These are phyloP conservation scores for Cataglyphis cursor DNA, from an alignment of 2,888 invertebrate species.

Conservation along the genomic window DNA sequence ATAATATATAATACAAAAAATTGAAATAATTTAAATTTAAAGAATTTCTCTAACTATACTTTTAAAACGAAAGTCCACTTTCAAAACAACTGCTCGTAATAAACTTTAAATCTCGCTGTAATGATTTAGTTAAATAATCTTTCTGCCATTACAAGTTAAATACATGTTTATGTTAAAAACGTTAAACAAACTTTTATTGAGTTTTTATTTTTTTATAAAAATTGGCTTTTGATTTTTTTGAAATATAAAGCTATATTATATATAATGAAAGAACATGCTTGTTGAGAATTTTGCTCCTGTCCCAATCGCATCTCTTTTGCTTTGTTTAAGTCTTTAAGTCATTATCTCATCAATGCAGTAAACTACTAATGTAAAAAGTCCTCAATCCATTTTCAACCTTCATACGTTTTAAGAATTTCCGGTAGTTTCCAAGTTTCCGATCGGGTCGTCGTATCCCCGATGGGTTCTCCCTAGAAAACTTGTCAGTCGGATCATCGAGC, in stretches of 20 bases:
- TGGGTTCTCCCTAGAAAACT: conserved; percentile 51
- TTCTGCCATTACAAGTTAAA: neutral
- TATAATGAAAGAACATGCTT: neutral
- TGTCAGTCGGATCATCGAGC: conserved; percentile 51
- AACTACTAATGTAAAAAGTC: conserved; percentile 28
- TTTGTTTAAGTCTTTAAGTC: neutral
- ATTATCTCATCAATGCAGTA: neutral
- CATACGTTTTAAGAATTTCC: conserved; percentile 49
- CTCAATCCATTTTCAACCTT: conserved; percentile 17
- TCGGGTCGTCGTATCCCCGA: conserved; percentile 22
- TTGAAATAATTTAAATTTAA: neutral
- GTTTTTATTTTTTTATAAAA: neutral
- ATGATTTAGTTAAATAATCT: neutral
- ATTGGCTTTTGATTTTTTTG: neutral
- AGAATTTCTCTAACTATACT: neutral
- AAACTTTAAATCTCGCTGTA: neutral
- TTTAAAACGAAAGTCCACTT: neutral
- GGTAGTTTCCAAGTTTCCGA: conserved; percentile 61
- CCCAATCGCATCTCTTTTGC: neutral
- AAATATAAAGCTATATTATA: neutral
- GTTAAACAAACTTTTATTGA: neutral
- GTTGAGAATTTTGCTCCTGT: neutral
- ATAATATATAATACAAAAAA: neutral
- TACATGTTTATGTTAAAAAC: neutral
- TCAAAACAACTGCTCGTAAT: neutral